phyloP scores from a whole-genome alignment of 1,140 invertebrate genomes.

The Macrobrachium rosenbergii region DNA sequence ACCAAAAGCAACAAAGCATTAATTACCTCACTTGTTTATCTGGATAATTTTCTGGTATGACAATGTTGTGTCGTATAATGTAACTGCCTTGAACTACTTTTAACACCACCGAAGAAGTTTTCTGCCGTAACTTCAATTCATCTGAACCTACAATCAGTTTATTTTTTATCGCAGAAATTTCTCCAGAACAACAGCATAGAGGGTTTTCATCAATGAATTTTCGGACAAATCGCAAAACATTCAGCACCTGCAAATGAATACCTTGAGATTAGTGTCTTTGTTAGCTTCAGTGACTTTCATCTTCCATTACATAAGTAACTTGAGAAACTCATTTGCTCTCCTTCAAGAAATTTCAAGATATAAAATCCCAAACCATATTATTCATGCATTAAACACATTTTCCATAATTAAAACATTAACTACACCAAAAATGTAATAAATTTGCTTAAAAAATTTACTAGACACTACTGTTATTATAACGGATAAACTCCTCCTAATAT shows the following conservation, averaged over 20 bases:
- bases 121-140: conserved; percentile 80
- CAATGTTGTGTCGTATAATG: conserved; percentile 75
- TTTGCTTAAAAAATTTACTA: no score
- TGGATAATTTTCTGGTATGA: conserved; percentile 80
- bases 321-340: no score
- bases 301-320: no score
- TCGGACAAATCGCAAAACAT: conserved; percentile 76
- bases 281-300: not conserved
- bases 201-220: conserved; percentile 82
- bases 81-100: conserved; percentile 76
- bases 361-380: no score
- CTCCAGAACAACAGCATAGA: conserved; percentile 81
- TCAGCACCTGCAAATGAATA: conserved; percentile 71
- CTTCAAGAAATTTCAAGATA: no score
- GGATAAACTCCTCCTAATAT: no score
- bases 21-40: conserved; percentile 73
- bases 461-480: no score
- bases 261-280: not conserved
- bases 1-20: no score
- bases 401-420: no score
- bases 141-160: conserved; percentile 71
- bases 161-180: conserved; percentile 77
- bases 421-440: no score
- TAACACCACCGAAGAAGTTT: conserved; percentile 76
- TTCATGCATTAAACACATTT: no score